phyloP scores from a whole-genome alignment of 2,888 invertebrate genomes.

The Yponomeuta cagnagella region DNA sequence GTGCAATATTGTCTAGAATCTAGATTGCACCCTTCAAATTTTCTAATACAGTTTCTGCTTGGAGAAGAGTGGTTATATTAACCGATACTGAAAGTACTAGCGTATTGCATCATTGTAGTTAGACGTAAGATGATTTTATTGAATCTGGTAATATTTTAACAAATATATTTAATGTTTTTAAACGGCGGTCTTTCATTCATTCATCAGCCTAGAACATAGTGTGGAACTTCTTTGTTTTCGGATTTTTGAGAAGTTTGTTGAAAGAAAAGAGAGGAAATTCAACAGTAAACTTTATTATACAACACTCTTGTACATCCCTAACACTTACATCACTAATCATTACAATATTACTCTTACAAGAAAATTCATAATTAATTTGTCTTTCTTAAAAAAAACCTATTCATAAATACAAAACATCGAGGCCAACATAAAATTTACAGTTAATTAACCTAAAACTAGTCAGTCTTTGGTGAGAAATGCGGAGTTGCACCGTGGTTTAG shows the following conservation, averaged over 20 bases:
- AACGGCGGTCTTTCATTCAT: slow-evolving; percentile 27
- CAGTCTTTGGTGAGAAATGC: slow-evolving; percentile 64
- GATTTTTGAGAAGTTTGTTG: neutral
- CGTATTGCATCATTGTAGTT: neutral
- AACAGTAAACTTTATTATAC: slow-evolving; percentile 27
- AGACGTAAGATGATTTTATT: slow-evolving; percentile 55
- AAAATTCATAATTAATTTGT: slow-evolving; percentile 11
- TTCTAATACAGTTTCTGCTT: neutral
- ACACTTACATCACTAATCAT: slow-evolving; percentile 1
- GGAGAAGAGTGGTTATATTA: slow-evolving; percentile 26
- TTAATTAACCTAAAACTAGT: slow-evolving; percentile 41
- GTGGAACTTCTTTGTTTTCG: neutral
- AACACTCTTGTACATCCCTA: slow-evolving; percentile 13
- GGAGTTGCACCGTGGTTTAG: slow-evolving; percentile 32
- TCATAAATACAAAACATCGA: neutral
- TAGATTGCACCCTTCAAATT: neutral
- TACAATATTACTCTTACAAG: slow-evolving; percentile 6
- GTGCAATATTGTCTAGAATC: no score
- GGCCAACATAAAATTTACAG: neutral
- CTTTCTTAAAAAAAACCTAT: slow-evolving; percentile 16
- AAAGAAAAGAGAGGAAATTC: slow-evolving; percentile 21
- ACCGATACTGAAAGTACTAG: slow-evolving; percentile 22
- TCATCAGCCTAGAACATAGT: neutral
- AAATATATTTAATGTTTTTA: slow-evolving; percentile 73
- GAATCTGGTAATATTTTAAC: slow-evolving; percentile 73